Evolutionary conservation across 2,888 invertebrate genomes (phyloP).

Genomic region (Eupeodes latifasciatus): DNA sequence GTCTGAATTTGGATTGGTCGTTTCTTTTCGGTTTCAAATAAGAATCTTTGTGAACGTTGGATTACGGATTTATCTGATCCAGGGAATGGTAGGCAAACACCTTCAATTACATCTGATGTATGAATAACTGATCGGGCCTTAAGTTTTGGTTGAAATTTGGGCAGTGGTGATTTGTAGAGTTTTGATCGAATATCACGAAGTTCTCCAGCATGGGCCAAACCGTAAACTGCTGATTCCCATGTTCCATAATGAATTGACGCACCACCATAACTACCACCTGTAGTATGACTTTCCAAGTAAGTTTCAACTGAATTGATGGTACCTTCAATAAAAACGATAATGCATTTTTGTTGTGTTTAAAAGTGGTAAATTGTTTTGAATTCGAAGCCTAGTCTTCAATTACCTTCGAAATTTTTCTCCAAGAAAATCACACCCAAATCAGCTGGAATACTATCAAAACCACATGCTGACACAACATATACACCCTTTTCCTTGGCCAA

Average conservation of each 20-base stretch:
- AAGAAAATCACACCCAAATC: constrained; percentile 94
- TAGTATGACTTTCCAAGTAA: constrained; percentile 85
- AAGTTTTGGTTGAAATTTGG: constrained; percentile 87
- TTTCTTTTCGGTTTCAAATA: constrained; percentile 88
- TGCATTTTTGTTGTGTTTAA: constrained; percentile 80
- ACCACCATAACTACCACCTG: constrained; percentile 81
- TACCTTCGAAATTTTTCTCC: constrained; percentile 89
- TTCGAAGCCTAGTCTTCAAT: neutral
- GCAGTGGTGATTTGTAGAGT: constrained; percentile 88
- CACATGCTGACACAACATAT: constrained; percentile 95
- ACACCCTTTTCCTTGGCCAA: constrained; percentile 91
- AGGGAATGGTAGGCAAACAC: constrained; percentile 91
- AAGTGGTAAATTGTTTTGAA: neutral
- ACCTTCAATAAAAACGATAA: constrained; percentile 82
- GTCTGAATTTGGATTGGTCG: constrained; percentile 92
- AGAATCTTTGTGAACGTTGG: constrained; percentile 91
- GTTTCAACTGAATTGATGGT: constrained; percentile 91
- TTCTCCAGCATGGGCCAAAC: constrained; percentile 88
- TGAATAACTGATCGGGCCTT: constrained; percentile 86
- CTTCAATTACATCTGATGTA: constrained; percentile 82
- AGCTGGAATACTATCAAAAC: constrained; percentile 95
- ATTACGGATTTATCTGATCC: constrained; percentile 93
- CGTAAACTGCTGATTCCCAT: constrained; percentile 94
- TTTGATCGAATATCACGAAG: constrained; percentile 88
- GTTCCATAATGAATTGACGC: constrained; percentile 92